Conservation (phyloP, 2,113 vertebrate genomes). For the Halcyon senegalensis region DNA sequence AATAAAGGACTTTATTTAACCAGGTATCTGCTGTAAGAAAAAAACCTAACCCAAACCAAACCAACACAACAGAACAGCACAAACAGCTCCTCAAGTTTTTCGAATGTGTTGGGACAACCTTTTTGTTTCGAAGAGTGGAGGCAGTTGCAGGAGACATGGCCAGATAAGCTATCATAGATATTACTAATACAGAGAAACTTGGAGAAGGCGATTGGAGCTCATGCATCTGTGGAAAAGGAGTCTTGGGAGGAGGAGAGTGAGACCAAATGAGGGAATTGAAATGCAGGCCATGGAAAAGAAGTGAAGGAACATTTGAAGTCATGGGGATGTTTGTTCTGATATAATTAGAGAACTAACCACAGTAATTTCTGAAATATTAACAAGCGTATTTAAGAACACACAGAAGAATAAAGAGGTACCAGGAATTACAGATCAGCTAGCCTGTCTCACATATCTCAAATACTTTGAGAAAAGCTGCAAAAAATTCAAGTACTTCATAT, state of each 20-base stretch:
- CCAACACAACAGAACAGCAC: neutral
- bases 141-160: neutral
- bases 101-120: neutral
- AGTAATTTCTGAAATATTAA: neutral
- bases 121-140: neutral
- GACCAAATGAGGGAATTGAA: neutral
- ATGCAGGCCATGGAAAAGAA: neutral
- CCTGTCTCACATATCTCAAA: neutral
- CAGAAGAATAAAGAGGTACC: neutral
- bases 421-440: neutral
- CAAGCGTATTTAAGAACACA: neutral
- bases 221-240: neutral
- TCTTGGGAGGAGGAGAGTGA: neutral
- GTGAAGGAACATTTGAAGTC: neutral
- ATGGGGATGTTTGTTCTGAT: neutral
- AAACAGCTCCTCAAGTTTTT: neutral
- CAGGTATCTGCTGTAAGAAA: neutral
- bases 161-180: neutral
- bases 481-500: neutral
- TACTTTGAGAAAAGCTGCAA: neutral
- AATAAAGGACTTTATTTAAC: neutral
- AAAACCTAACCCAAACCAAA: too few relatives aligned
- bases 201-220: neutral
- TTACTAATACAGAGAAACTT: neutral
- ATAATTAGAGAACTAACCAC: neutral